Evolutionary conservation across 2,113 vertebrate genomes (phyloP), one percentile per base, ranked within the genome.

Genomic region (Drymodes brunneopygia): DNA sequence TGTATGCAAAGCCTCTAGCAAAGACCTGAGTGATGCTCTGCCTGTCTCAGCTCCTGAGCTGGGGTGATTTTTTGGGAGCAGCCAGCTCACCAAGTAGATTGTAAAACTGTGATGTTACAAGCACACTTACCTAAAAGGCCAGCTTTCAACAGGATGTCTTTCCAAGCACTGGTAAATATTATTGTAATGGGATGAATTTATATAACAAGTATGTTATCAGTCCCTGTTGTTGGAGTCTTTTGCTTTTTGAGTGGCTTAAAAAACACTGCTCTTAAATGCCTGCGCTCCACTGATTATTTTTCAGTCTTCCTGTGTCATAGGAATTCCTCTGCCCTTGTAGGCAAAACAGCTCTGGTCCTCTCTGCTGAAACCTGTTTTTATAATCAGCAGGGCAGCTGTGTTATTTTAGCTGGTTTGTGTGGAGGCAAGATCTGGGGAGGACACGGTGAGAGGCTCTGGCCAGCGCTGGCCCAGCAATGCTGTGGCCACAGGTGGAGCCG

Each of bases 381-480:
- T 67, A 91, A 86, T 81, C 36, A 15, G 40, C 81, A 15, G 6
- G 9, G 86, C 93, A 96, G 96, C 94, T 95, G 93, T 95, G 93
- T 97, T 97, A 70, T 95, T 97, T 94, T 95, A 95, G 93, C 89
- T 95, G 94, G 66, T 79, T 48, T 64, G 22, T 75, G 81, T 47
- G 65, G 54, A 61, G 72, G 61, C 38, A 45, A 14, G 94, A 91
- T 40, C 94, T 67, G 86, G 73, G 71, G 81, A 91, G 95, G 93
- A 91, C 91, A 61, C 4, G 1, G 44, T 3, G 42, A 27, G 73
- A 50, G 61, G 79, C 72, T 79, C 24, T 0, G 0, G 66, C 0
- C 0, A 70, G 65, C 1, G 0, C 70, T 47, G n/a, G 77, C 77
- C 65, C 1, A 0, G 81, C 53, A 11, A 2, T 31, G 70, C 65